Conservation (phyloP, 1,140 invertebrate genomes). For the Steinernema feltiae region DNA sequence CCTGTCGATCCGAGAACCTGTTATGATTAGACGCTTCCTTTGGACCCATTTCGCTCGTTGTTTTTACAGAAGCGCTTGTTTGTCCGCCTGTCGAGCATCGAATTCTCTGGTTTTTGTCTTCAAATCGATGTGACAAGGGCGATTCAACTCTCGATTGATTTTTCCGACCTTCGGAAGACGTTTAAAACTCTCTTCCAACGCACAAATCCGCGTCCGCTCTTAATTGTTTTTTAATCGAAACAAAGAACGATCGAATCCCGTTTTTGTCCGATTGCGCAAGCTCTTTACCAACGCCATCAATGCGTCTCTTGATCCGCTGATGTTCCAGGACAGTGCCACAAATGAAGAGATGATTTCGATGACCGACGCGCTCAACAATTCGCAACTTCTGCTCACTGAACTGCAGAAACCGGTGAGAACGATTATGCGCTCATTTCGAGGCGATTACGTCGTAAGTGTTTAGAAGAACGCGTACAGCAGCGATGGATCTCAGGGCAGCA, state of each 20-base stretch:
- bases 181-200: neutral
- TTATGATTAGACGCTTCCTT: neutral
- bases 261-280: neutral
- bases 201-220: neutral
- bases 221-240: constrained; percentile 6
- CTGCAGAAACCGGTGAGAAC: neutral
- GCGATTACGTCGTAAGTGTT: neutral
- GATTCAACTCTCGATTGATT: too few relatives aligned
- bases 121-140: too few relatives aligned
- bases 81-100: neutral
- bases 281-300: too few relatives aligned
- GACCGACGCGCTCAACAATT: neutral
- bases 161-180: neutral
- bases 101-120: too few relatives aligned
- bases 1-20: neutral
- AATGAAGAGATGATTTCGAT: constrained; percentile 11
- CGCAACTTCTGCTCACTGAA: constrained; percentile 2
- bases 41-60: too few relatives aligned
- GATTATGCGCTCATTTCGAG: neutral
- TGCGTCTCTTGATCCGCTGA: too few relatives aligned
- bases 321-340: neutral
- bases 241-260: neutral
- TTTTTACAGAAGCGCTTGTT: constrained; percentile 2
- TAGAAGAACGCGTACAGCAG: neutral
- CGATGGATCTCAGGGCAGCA: neutral